Percentiles rank a stretch among this genome's conserved stretches.
These are phyloP conservation scores for Sisyra nigra DNA, from an alignment of 2,888 invertebrate species.

Conservation along the genomic window DNA sequence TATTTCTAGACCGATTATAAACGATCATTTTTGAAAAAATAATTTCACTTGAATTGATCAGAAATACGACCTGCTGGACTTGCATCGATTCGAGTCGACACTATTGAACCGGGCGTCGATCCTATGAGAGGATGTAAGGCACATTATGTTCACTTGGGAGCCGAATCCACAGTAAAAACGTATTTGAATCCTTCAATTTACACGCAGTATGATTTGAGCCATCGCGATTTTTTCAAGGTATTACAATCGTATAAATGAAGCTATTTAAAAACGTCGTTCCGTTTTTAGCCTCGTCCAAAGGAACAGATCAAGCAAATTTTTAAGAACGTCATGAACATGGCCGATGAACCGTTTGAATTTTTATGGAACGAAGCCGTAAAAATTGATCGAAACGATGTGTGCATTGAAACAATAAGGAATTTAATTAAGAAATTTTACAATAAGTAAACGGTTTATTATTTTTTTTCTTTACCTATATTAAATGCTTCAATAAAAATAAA, in stretches of 20 bases:
- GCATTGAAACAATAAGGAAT: conserved; percentile 33
- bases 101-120: conserved; percentile 15
- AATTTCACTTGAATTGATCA: conserved; percentile 9
- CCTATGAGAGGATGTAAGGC: conserved; percentile 15
- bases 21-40: no score
- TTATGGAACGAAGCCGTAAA: conserved; percentile 34
- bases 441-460: conserved; percentile 23
- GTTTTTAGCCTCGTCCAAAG: conserved; percentile 22
- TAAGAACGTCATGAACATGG: conserved; percentile 31
- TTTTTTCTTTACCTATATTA: conserved; percentile 13
- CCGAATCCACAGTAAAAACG: conserved; percentile 22
- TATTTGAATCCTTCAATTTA: conserved; percentile 28
- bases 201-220: conserved; percentile 25
- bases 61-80: conserved; percentile 19
- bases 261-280: no score
- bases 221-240: conserved; percentile 27
- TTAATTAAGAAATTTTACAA: conserved; percentile 16
- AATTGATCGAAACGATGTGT: conserved; percentile 35
- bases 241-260: conserved; percentile 4
- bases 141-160: conserved; percentile 20
- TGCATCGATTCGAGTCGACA: conserved; percentile 19
- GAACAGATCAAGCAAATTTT: conserved; percentile 30
- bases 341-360: conserved; percentile 29
- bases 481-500: neutral
- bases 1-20: no score